Evolutionary conservation across 1,140 invertebrate species (phyloP), one percentile per base, ranked within the genome.

Genomic region (Helicoverpa armigera): DNA sequence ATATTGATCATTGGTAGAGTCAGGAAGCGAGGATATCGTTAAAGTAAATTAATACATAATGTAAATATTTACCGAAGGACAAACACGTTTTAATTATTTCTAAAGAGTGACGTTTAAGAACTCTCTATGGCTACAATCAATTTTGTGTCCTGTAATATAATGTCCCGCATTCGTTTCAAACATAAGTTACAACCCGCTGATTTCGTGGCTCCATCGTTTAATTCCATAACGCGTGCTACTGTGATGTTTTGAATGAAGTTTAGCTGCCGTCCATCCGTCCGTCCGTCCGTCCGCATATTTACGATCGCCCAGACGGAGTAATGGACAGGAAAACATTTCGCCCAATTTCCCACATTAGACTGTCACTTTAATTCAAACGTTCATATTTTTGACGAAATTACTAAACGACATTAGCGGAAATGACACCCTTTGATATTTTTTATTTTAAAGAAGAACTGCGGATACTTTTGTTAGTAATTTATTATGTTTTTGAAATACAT

Each of bases 291-390:
- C 50, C n/a, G 35, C 50, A 50, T 77, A 61, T 65, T 65, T 77
- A 77, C 29, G 75, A 67, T 23, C 61, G 35, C 50, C 65, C n/a
- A 12, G 75, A 77, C 73, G 63, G 43, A 75, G 48, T 61, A 75
- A 63, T 50, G 73, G 73, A 50, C 73, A 61, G 73, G 73, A 75
- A 75, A 63, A 63, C 73, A 61, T 75, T 75, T 63, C 23, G 31
- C 54, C 73, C 73, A 75, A 61, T 75, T 61, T 75, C 63, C 73
- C 31, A 61, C 73, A 75, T 75, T 75, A 75, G 58, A 63, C 12
- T 60, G 58, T 75, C 73, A 60, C 18, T 50, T 50, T 63, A 63
- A 29, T 75, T 75, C 50, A 61, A 63, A 51, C 35, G 18, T 12
- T 58, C 73, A 75, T 61, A 75, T 63, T 75, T 75, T 50, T 50